A percentile compares a stretch with the other conserved stretches of the same genome.
Conservation (phyloP, 2,888 invertebrate species). For the Buathra laborator region DNA sequence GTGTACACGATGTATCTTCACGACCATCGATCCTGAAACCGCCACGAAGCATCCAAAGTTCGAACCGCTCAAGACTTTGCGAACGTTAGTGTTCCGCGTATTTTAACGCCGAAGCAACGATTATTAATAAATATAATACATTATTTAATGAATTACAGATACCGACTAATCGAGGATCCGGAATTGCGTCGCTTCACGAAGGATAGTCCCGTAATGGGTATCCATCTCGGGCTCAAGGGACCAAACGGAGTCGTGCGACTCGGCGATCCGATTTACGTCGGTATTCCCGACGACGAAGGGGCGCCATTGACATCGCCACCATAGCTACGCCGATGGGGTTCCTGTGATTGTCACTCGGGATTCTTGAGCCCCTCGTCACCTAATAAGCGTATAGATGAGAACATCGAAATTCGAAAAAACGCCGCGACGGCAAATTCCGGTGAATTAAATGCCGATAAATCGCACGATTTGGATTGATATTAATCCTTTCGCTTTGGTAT, state of each 20-base stretch:
- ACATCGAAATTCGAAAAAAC: not conserved
- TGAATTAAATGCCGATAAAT: conserved; percentile 17
- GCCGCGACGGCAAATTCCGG: not conserved
- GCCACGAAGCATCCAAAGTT: conserved; percentile 87
- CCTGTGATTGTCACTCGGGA: conserved; percentile 75
- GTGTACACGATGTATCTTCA: conserved; percentile 90
- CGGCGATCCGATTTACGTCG: conserved; percentile 86
- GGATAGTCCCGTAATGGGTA: conserved; percentile 86
- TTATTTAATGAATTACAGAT: conserved; percentile 79
- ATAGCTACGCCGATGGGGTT: conserved; percentile 83
- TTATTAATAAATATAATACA: not conserved
- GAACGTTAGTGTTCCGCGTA: conserved; percentile 84
- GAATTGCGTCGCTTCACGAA: conserved; percentile 78
- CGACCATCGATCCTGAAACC: conserved; percentile 90
- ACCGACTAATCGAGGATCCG: conserved; percentile 84
- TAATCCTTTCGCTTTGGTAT: not conserved
- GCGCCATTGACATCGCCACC: conserved; percentile 74
- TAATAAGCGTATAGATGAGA: not conserved
- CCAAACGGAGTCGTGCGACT: conserved; percentile 83
- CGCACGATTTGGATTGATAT: conserved; percentile 38
- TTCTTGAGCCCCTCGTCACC: conserved; percentile 22
- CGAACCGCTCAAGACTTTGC: conserved; percentile 90
- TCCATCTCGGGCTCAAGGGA: conserved; percentile 86
- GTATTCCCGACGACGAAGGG: conserved; percentile 76
- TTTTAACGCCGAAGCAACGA: not conserved